Conservation (phyloP, 1,140 invertebrate genomes). For the Drosophila athabasca region DNA sequence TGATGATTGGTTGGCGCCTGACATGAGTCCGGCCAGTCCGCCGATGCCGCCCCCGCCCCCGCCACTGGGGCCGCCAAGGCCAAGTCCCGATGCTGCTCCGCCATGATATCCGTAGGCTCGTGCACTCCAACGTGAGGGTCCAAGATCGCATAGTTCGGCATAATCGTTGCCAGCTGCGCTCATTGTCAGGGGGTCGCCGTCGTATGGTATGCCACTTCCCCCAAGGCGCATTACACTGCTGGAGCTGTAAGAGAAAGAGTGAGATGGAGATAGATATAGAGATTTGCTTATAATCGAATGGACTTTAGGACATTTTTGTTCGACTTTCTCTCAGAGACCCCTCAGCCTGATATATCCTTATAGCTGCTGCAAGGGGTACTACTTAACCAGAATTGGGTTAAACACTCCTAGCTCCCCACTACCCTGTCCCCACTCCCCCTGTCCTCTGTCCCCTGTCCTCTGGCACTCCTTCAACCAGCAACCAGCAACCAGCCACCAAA, state of each 20-base stretch:
- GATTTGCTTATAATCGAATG: no score
- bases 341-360: no score
- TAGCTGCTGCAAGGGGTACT: no score
- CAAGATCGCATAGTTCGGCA: slow-evolving; percentile 84
- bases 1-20: slow-evolving; percentile 74
- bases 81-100: slow-evolving; percentile 50
- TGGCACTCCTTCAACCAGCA: slow-evolving; percentile 7
- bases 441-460: not conserved
- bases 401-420: slow-evolving; percentile 14
- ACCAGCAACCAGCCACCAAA: not conserved
- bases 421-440: no score
- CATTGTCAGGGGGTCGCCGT: slow-evolving; percentile 84
- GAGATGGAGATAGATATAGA: no score
- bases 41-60: slow-evolving; percentile 26
- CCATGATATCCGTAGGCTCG: slow-evolving; percentile 79
- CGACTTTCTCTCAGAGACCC: no score
- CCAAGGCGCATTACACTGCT: slow-evolving; percentile 83
- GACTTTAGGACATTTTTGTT: no score
- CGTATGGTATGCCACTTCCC: slow-evolving; percentile 83
- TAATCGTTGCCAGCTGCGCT: slow-evolving; percentile 84
- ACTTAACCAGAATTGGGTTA: slow-evolving; percentile 34
- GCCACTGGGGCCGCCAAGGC: slow-evolving; percentile 32
- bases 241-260: slow-evolving; percentile 45
- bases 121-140: slow-evolving; percentile 83
- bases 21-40: slow-evolving; percentile 46